These are phyloP conservation scores for Hydrochoerus hydrochaeris DNA, from an alignment of 2,113 vertebrate genomes.

Conservation along the genomic window DNA sequence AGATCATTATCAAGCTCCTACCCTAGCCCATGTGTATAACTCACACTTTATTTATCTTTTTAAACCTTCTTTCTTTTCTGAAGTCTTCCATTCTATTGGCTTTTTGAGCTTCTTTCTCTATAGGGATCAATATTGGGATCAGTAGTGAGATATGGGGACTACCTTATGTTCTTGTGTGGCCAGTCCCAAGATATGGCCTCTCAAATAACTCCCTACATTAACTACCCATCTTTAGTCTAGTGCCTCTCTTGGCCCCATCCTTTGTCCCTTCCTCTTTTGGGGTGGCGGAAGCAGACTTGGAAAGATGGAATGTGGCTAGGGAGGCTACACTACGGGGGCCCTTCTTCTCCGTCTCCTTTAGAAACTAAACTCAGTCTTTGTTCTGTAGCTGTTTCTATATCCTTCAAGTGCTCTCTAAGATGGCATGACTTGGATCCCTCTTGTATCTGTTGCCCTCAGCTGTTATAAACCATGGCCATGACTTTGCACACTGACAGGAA, in stretches of 20 bases:
- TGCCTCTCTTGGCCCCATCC: background rate
- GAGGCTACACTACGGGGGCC: background rate
- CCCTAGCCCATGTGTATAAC: background rate
- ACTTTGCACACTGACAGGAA: background rate
- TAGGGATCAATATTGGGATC: background rate
- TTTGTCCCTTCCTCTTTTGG: background rate
- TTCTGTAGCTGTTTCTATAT: background rate
- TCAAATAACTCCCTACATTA: background rate
- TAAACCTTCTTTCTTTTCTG: background rate
- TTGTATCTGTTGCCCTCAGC: background rate
- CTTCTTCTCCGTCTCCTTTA: too few relatives aligned
- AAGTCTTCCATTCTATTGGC: background rate
- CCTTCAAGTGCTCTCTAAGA: background rate
- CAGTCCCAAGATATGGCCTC: background rate
- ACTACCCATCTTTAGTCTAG: background rate
- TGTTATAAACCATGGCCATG: background rate
- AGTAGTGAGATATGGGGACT: background rate
- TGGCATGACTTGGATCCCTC: background rate
- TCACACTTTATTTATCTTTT: background rate
- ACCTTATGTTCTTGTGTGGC: background rate
- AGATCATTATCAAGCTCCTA: background rate
- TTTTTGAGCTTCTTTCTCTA: background rate
- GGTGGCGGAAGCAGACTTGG: background rate
- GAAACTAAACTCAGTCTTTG: background rate
- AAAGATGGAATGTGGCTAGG: background rate